Evolutionary conservation across 2,113 vertebrate species (phyloP), one percentile per base, ranked within the genome.

Genomic region (Pelusios castaneus): DNA sequence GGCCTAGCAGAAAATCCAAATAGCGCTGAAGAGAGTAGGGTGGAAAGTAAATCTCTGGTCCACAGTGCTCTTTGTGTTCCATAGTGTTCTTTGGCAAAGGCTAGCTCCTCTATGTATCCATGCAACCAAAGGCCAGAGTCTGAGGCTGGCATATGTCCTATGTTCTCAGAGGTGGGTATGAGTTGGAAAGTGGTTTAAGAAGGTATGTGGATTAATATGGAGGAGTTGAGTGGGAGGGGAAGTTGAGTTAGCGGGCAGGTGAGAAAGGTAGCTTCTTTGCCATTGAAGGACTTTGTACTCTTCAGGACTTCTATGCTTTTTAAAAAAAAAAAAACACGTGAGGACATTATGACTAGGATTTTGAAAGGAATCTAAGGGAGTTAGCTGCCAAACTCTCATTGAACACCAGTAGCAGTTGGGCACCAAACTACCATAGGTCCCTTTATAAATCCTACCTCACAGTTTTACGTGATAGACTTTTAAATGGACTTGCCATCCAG

Each of bases 141-240:
- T 70, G n/a, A 49, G 1, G 2, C 41, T 87, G 80, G 14, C 31
- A 4, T 79, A 6, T 22, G 1, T 83, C 24, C 25, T 78, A 41
- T 86, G 81, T 52, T 89, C 56, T 83, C 21, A 6, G 1, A 52
- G 47, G 29, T 55, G n/a, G 31, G 10, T 47, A 24, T 51, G 13
- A 56, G 6, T 54, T 22, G 63, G 11, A 51, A 5, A 0, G 0
- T 17, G 10, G 5, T 1, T 47, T 51, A 52, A 52, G 49, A 55
- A n/a, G 51, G 49, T 54, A 63, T 3, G 75, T 54, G 31, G 60
- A 67, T 1, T 88, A 88, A 31, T 92, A 31, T 14, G 27, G 89
- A 19, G 29, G 29, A 77, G 87, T 29, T 90, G 11, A 41, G 17
- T 83, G 80, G 51, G 21, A 58, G n/a, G 77, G 92, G 67, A 17